Conservation (phyloP, 2,888 invertebrate species). For the Tiliacea aurago region DNA sequence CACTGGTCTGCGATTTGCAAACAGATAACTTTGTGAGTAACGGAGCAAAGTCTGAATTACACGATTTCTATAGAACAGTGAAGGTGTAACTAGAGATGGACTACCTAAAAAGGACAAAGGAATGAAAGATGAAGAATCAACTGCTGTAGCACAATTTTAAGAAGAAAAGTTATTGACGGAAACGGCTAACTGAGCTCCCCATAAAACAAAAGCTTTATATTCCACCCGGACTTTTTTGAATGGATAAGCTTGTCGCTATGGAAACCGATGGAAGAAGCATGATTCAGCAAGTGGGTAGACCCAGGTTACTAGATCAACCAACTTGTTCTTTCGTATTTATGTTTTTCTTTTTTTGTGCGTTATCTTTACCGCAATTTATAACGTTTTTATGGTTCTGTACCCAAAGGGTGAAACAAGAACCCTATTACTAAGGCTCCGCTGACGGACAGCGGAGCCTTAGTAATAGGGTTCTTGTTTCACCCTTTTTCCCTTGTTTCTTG, state of each 20-base stretch:
- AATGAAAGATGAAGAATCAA: neutral
- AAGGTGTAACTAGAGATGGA: neutral
- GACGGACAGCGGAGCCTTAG: no score
- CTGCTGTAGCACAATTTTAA: neutral
- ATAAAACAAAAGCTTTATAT: neutral
- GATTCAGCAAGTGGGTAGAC: conserved; percentile 48
- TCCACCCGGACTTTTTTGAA: neutral
- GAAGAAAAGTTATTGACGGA: neutral
- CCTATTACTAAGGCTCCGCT: no score
- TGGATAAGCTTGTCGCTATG: neutral
- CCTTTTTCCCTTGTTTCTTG: no score
- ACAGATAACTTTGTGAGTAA: conserved; percentile 7
- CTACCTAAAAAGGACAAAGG: neutral
- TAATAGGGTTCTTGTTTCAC: no score
- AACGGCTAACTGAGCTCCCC: neutral
- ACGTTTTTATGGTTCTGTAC: no score
- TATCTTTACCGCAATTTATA: no score
- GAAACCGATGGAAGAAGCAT: neutral
- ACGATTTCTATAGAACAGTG: neutral
- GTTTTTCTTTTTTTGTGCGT: no score
- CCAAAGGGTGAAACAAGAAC: no score
- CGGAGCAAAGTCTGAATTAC: neutral
- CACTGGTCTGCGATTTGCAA: conserved; percentile 3
- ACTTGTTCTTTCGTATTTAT: no score
- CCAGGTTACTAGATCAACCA: conserved; percentile 51